Conservation (phyloP, 2,797 vertebrate genomes). For the Rhynchonycteris naso region DNA sequence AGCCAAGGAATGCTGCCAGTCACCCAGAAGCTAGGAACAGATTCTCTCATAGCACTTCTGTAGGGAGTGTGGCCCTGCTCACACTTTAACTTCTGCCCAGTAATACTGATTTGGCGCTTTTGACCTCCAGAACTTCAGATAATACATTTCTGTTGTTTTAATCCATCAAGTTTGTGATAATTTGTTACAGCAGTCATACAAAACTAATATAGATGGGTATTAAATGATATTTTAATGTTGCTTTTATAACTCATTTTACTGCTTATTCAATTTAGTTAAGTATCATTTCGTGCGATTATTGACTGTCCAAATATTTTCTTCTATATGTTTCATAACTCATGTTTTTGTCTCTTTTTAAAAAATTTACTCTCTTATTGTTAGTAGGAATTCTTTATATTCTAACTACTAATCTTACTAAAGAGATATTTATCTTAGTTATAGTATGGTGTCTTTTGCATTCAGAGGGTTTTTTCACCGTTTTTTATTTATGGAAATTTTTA, state of each 20-base stretch:
- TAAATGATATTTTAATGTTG: background rate
- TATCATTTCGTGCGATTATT: slow-evolving; percentile 25
- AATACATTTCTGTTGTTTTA: background rate
- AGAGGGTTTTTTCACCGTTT: background rate
- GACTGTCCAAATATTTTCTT: background rate
- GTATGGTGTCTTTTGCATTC: background rate
- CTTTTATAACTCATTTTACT: background rate
- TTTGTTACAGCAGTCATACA: background rate
- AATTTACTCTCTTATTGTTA: background rate
- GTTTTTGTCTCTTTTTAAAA: background rate
- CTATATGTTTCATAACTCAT: background rate
- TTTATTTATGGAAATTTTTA: background rate
- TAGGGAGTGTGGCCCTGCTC: background rate
- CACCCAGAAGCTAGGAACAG: background rate
- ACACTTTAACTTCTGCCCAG: background rate
- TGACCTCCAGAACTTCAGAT: background rate
- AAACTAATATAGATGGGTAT: background rate
- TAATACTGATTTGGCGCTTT: background rate
- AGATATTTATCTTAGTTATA: slow-evolving; percentile 10
- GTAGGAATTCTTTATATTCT: background rate
- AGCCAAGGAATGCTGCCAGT: background rate
- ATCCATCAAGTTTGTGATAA: background rate
- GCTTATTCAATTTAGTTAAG: background rate
- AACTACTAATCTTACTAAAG: background rate
- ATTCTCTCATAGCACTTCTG: background rate